Conservation (phyloP, 2,888 invertebrate genomes). For the Serrognathus titanus region DNA sequence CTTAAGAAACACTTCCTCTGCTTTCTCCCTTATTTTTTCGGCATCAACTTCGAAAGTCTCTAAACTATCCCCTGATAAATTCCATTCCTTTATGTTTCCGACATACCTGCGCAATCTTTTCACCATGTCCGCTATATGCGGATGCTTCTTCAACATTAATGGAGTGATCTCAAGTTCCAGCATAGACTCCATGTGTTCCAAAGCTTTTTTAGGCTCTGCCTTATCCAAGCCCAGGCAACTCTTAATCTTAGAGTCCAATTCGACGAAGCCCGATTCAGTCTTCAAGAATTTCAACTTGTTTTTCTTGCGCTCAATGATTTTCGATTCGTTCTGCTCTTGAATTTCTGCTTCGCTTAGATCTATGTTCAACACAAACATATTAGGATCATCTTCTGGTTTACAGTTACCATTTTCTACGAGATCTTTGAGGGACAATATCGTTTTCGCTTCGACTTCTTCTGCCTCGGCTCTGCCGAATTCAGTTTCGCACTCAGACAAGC, state of each 20-base stretch:
- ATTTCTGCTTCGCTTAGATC: constrained; percentile 60
- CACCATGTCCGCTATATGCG: constrained; percentile 73
- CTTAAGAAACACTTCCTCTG: constrained; percentile 59
- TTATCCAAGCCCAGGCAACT: constrained; percentile 62
- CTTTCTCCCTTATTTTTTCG: constrained; percentile 65
- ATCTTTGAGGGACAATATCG: constrained; percentile 60
- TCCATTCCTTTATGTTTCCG: constrained; percentile 75
- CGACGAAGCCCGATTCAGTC: constrained; percentile 63
- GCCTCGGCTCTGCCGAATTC: constrained; percentile 60
- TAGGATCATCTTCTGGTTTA: constrained; percentile 22
- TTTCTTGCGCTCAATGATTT: constrained; percentile 56
- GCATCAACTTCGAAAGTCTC: constrained; percentile 65
- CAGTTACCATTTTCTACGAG: constrained; percentile 37
- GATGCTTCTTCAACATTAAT: constrained; percentile 78
- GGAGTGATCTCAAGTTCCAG: constrained; percentile 61
- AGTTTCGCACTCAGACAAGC: constrained; percentile 58
- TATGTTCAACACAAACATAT: constrained; percentile 57
- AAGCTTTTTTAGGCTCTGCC: constrained; percentile 70
- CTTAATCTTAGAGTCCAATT: constrained; percentile 65
- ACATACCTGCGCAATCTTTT: constrained; percentile 72
- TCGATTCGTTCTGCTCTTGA: constrained; percentile 51
- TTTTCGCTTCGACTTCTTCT: constrained; percentile 62
- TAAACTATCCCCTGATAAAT: constrained; percentile 59
- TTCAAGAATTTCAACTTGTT: constrained; percentile 59
- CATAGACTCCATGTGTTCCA: constrained; percentile 63